A percentile compares a stretch with the other conserved stretches of the same genome.
Conservation (phyloP, 2,113 vertebrate species). For the Sinocyclocheilus anshuiensis region DNA sequence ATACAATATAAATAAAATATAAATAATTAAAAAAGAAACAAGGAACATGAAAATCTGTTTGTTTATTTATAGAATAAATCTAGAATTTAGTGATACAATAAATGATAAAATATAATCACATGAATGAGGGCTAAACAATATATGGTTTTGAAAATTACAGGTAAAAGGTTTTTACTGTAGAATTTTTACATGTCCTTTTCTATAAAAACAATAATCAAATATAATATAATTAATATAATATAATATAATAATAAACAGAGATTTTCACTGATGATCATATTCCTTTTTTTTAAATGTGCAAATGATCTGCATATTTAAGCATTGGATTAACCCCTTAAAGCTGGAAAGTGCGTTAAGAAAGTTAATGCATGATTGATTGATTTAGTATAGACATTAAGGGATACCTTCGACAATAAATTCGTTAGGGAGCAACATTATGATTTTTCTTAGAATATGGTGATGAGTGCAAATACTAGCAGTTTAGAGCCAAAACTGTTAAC, state of each 20-base stretch:
- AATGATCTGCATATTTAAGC: background rate
- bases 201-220: background rate
- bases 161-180: background rate
- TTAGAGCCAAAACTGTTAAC: conserved; percentile 23
- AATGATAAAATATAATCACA: too few species aligned
- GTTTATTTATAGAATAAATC: too few species aligned
- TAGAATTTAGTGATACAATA: too few species aligned
- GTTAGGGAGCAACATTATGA: conserved; percentile 5
- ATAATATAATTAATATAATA: background rate
- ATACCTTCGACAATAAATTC: conserved; percentile 1
- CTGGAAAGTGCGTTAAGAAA: background rate
- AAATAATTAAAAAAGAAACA: too few species aligned
- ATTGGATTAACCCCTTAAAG: background rate
- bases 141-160: background rate
- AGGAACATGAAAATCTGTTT: too few species aligned
- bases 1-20: too few species aligned
- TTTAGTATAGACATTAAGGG: background rate
- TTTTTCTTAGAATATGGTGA: background rate
- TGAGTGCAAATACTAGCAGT: conserved; percentile 25
- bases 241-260: background rate
- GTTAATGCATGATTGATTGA: background rate
- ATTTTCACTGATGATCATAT: background rate
- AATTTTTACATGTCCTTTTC: background rate
- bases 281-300: background rate
- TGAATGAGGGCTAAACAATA: too few species aligned